Percentiles rank a stretch among this genome's conserved stretches.
Evolutionary conservation across 2,797 vertebrate species (phyloP).

Genomic region (Cottoperca gobio): DNA sequence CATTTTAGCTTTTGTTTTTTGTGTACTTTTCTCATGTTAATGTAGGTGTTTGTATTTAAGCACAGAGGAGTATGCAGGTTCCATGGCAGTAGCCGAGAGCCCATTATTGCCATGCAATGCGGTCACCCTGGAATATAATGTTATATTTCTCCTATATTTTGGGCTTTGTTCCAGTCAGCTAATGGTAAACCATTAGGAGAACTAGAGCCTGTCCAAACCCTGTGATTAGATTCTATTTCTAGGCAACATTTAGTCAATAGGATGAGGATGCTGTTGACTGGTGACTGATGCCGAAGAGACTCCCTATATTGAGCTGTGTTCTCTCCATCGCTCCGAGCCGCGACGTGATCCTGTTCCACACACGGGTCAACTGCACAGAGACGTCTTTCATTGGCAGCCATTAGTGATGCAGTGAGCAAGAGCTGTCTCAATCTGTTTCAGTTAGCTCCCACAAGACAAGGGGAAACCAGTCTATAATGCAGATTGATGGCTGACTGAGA

Average conservation of each 20-base stretch:
- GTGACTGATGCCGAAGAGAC: constrained; percentile 81
- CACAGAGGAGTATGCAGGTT: constrained; percentile 30
- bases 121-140: constrained; percentile 57
- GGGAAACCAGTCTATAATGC: constrained; percentile 84
- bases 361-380: constrained; percentile 83
- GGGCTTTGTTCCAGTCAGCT: constrained; percentile 76
- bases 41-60: constrained; percentile 32
- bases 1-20: constrained; percentile 31
- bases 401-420: constrained; percentile 84
- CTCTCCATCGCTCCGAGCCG: constrained; percentile 74
- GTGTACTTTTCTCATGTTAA: constrained; percentile 48
- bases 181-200: constrained; percentile 81
- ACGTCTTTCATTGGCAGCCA: constrained; percentile 83
- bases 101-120: constrained; percentile 55
- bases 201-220: constrained; percentile 75
- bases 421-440: constrained; percentile 86
- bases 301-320: constrained; percentile 79
- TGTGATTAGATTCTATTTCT: constrained; percentile 83
- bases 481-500: constrained; percentile 83
- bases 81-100: constrained; percentile 50
- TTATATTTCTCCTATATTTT: constrained; percentile 71
- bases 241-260: constrained; percentile 82
- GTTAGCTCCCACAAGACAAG: constrained; percentile 83
- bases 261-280: constrained; percentile 81
- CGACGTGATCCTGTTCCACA: constrained; percentile 80